A percentile compares a stretch with the other conserved stretches of the same genome.
Evolutionary conservation across 2,113 vertebrate genomes (phyloP).

Genomic region (Pseudolaguvia tuberculata): DNA sequence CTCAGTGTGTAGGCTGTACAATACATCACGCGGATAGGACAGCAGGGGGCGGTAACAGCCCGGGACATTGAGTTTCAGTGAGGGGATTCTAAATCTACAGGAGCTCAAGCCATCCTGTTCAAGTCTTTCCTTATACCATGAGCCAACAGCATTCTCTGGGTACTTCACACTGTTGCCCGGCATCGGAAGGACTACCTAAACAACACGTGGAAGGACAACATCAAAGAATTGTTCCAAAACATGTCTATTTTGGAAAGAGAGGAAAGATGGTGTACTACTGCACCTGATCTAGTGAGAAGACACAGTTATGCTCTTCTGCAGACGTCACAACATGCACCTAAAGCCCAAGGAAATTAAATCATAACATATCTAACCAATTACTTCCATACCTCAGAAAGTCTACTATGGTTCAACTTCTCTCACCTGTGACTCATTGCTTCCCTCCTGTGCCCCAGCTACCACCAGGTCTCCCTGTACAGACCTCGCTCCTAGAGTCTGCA

Average conservation of each 20-base stretch:
- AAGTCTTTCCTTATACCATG: conserved; percentile 78
- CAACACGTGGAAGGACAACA: not conserved
- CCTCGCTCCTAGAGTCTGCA: conserved; percentile 70
- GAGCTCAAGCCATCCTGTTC: conserved; percentile 72
- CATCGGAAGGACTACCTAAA: conserved; percentile 88
- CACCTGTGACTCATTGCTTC: not conserved
- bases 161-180: conserved; percentile 85
- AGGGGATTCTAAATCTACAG: conserved; percentile 76
- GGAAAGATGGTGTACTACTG: not conserved
- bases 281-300: conserved; percentile 63
- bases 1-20: conserved; percentile 64
- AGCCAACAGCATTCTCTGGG: conserved; percentile 71
- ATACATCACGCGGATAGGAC: conserved; percentile 75
- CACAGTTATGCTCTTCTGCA: conserved; percentile 57
- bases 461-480: conserved; percentile 84
- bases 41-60: conserved; percentile 87
- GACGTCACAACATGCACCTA: conserved; percentile 69
- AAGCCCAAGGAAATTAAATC: not conserved
- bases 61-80: conserved; percentile 84
- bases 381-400: not conserved
- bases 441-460: conserved; percentile 43
- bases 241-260: not conserved
- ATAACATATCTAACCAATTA: not conserved
- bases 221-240: not conserved
- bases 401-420: too few relatives aligned